Evolutionary conservation across 2,888 invertebrate species (phyloP), one percentile per base, ranked within the genome.

Genomic region (Adela reaumurella): DNA sequence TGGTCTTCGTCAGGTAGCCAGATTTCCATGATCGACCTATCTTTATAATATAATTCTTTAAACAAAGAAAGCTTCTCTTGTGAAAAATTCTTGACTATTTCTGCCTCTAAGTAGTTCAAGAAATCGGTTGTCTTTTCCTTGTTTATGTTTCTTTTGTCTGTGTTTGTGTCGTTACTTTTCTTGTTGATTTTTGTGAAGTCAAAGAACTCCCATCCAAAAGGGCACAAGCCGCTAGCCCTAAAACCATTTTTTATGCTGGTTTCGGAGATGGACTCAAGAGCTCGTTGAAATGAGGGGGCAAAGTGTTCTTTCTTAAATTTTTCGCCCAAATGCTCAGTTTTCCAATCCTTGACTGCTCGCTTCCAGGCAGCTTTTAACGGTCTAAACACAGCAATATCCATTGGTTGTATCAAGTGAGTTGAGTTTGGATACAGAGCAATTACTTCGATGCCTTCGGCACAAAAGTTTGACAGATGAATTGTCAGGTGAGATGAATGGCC

Each of bases 401-500:
- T 53, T 17, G 54, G 53, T 49, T 54, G 54, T n/a, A 53, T 41
- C 10, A 54, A 43, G 43, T 53, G 52, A 14, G 52, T 53, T 11
- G 50, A 48, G 29, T 54, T 54, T 14, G 51, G 54, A 29, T 51
- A 49, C 19, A 52, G 19, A 10, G 54, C 54, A 17, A 54, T 52
- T 19, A 54, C 20, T 46, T 49, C 45, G 19, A 51, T 51, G 6
- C 43, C 47, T 29, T 45, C 45, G 6, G 19, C n/a, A 24, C 51
- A 51, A 19, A 44, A 51, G 1, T 48, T 42, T 8, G 44, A 17
- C 43, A 51, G 17, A 35, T 51, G 48, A 3, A 52, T 43, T 8
- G 54, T 51, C 43, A 57, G 29, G 29, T 56, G 56, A 11, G 57
- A 56, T 6, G 43, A 6, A n/a, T 49, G 49, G 44, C 49, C 49